A percentile compares a stretch with the other conserved stretches of the same genome.
Conservation (phyloP, 2,888 invertebrate species). For the Cheiracanthium punctorium region DNA sequence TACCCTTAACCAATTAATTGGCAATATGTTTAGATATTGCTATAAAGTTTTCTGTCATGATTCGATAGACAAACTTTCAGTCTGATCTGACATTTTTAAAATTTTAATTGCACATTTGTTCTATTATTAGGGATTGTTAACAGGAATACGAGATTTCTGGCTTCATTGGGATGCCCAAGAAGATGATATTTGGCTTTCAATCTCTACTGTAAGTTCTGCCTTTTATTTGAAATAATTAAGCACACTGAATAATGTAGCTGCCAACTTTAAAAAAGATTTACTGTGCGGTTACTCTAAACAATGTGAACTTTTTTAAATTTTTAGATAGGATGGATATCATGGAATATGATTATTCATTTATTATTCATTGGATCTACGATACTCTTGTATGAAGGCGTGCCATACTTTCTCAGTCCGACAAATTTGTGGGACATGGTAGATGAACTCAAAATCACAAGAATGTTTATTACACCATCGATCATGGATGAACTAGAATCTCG, state of each 20-base stretch:
- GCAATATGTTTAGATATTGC: too few relatives aligned
- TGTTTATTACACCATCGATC: constrained; percentile 80
- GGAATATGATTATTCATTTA: constrained; percentile 79
- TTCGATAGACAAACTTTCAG: too few relatives aligned
- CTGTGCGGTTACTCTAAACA: too few relatives aligned
- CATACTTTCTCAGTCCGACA: constrained; percentile 78
- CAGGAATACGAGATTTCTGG: neutral
- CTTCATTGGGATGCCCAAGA: neutral
- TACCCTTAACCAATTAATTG: too few relatives aligned
- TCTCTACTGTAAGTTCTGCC: constrained; percentile 29
- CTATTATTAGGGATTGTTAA: constrained; percentile 7
- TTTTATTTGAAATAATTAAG: too few relatives aligned
- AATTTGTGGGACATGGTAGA: constrained; percentile 74
- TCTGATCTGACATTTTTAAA: too few relatives aligned
- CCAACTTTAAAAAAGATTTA: too few relatives aligned
- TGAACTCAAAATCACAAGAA: constrained; percentile 77
- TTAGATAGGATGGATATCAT: constrained; percentile 81
- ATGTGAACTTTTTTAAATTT: too few relatives aligned
- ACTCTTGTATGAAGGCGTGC: constrained; percentile 80
- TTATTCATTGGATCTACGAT: constrained; percentile 77
- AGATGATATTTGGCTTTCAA: constrained; percentile 11
- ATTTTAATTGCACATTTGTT: too few relatives aligned
- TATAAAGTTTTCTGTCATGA: too few relatives aligned
- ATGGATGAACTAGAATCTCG: constrained; percentile 78
- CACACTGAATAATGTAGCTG: too few relatives aligned